Base-by-base conservation (phyloP, 1,140 invertebrate genomes). In the Cataglyphis hispanica region DNA sequence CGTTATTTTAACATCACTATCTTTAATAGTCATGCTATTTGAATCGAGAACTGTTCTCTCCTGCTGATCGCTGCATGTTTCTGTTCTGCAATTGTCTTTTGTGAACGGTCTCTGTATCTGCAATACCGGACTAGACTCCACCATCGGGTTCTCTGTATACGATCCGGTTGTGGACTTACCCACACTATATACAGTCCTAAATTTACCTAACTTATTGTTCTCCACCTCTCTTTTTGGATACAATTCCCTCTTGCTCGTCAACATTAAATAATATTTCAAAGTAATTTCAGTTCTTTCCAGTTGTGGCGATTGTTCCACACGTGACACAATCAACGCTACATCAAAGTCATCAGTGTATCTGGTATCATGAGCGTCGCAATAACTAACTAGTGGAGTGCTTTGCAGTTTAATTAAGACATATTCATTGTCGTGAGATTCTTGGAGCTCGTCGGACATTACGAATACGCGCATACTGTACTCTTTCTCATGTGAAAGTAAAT, bases 241-340 rank as follows among this genome's bases (percentile, higher is more conserved):
- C 2, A 97, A 93, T 90, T 97, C 97, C 25, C 96, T 95, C 67
- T 95, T 95, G 85, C 96, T 97, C 0, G 97, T 98, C 6, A 98
- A 93, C 77, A 98, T 96, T 3, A 98, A 95, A 92, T 97, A 98
- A 92, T 96, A 98, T 89, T 97, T 97, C 0, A 98, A 94, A 69
- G 95, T 95, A 4, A 98, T 95, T n/a, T 95, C 94, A 13, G 92
- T 93, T 69, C 93, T 94, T 5, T 93, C 94, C 1, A 91, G 67
- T 56, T 95, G 94, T 64, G 93, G 81, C 67, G 93, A 89, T 56
- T 94, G 92, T 77, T 96, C 95, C 19, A 96, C 86, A 94, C 96
- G 96, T 11, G 96, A 95, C 53, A 98, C 96, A 4, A 98, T 96
- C 0, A 98, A 91, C 0, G 96, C 97, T 5, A 97, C 95, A 86